Evolutionary conservation across 1,140 invertebrate species (phyloP), one percentile per base, ranked within the genome.

Genomic region (Caenorhabditis brenneri): DNA sequence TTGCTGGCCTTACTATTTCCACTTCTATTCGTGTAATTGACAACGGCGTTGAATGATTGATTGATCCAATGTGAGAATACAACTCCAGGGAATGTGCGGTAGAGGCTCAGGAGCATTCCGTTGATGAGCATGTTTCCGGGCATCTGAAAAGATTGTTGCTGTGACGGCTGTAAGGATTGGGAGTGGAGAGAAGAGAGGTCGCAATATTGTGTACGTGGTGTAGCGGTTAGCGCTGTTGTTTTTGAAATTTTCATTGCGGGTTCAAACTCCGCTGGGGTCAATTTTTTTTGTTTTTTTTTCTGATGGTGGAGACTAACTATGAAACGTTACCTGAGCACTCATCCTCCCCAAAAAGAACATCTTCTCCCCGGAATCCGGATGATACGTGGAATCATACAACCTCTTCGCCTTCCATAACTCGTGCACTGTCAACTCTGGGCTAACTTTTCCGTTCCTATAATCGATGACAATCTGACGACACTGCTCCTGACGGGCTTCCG

Each of bases 11-110:
- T 58, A 42, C 60, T 95, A 88, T 96, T 95, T 65, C 96, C 97
- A 93, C 97, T 98, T 69, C 97, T 93, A 92, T 99, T 99, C 1
- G 97, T 98, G 91, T 98, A 99, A 92, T 99, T 99, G 12, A 99
- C 97, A 24, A 99, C 91, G 46, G 97, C 97, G 92, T 99, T 99
- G 92, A 99, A 99, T 24, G 96, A 97, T 92, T 99, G 97, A 92
- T 85, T 99, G 87, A 98, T 94, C 95, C 97, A 99, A 92, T 99
- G 97, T n/a, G 46, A 84, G 82, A 85, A 85, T 15, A 84, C 58
- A 55, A 98, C 95, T 27, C 95, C 96, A 58, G 94, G 94, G 42
- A 95, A 94, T n/a, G 36, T 58, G 39, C 80, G 49, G 36, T 55
- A 60, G 88, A 94, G 94, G 15, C 92, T 93, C 92, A 95, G 93